A percentile compares a stretch with the other conserved stretches of the same genome.
phyloP scores from a whole-genome alignment of 2,797 vertebrate species.

The Cossypha niveicapilla region DNA sequence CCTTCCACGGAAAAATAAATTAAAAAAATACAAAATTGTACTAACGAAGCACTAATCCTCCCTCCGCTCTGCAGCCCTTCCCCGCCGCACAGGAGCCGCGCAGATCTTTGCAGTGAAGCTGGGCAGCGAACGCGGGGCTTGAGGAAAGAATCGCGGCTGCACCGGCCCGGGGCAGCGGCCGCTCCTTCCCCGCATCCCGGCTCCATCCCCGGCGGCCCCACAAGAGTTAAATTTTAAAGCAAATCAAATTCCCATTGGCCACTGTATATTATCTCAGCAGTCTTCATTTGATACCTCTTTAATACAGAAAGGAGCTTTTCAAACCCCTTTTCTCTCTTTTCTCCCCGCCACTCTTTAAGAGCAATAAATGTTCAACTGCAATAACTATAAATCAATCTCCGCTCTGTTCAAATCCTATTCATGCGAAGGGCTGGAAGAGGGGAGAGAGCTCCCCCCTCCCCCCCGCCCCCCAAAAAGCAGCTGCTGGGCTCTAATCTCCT shows the following conservation, averaged over 20 bases:
- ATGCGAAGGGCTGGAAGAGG: constrained; percentile 78
- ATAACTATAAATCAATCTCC: constrained; percentile 89
- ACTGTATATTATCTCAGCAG: constrained; percentile 81
- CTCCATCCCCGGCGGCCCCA: constrained; percentile 5
- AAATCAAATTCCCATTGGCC: constrained; percentile 85
- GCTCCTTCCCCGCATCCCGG: background rate
- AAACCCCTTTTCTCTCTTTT: constrained; percentile 65
- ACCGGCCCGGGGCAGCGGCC: background rate
- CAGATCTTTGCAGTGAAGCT: background rate
- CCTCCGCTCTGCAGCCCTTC: background rate
- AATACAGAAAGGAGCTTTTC: constrained; percentile 80
- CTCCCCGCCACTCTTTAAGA: constrained; percentile 70
- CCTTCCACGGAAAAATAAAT: fast-evolving
- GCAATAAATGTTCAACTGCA: constrained; percentile 86
- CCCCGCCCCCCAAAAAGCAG: constrained; percentile 79
- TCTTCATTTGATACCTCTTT: constrained; percentile 86
- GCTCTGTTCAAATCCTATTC: constrained; percentile 84
- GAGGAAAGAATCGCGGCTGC: background rate
- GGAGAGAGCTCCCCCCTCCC: constrained; percentile 65
- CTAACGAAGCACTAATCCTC: background rate
- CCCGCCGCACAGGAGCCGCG: background rate
- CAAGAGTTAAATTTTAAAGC: constrained; percentile 84
- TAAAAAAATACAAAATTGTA: background rate
- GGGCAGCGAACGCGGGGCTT: background rate
- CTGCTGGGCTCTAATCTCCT: constrained; percentile 89